These are phyloP conservation scores for Eurypyga helias DNA, from an alignment of 2,113 vertebrate species.

Conservation along the genomic window DNA sequence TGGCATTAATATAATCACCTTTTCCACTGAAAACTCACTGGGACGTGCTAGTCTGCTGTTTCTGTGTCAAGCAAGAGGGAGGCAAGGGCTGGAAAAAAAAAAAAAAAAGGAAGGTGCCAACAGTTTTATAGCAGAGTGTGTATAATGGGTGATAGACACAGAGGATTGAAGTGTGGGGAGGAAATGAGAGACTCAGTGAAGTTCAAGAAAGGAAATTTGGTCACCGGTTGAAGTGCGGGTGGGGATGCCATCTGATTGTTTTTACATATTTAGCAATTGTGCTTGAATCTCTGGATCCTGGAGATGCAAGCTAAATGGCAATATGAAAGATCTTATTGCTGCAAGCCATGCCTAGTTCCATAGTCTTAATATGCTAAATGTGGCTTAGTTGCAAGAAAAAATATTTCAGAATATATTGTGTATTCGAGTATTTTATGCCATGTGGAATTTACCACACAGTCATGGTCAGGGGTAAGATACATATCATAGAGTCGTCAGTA, in stretches of 20 bases:
- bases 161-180: slow-evolving; percentile 5
- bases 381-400: background rate
- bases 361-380: background rate
- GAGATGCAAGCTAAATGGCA: background rate
- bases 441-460: background rate
- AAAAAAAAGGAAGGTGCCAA: background rate
- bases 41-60: background rate
- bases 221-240: background rate
- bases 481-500: background rate
- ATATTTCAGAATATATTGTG: background rate
- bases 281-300: background rate
- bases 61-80: background rate
- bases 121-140: slow-evolving; percentile 15
- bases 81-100: background rate
- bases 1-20: background rate
- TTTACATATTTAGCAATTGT: slow-evolving; percentile 13
- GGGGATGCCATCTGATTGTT: slow-evolving; percentile 12
- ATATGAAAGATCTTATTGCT: background rate
- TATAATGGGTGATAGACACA: background rate
- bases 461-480: background rate
- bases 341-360: background rate
- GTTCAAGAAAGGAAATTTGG: slow-evolving; percentile 42
- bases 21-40: background rate
- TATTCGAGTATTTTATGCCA: background rate
- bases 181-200: background rate